Conservation (phyloP, 2,113 vertebrate genomes). For the Pterocles burchelli region DNA sequence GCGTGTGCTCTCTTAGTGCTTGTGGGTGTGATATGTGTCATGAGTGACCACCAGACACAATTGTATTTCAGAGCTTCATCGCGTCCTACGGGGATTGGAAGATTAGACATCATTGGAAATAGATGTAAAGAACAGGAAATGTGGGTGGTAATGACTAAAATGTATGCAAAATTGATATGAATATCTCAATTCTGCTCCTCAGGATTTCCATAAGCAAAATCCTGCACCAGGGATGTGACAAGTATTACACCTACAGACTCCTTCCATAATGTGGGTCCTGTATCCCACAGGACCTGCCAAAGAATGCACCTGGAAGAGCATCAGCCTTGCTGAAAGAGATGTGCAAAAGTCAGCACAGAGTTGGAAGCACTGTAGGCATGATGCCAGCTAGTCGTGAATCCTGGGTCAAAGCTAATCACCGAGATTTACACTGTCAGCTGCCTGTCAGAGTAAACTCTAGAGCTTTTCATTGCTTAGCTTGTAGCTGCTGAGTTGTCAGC, state of each 20-base stretch:
- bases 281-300: background rate
- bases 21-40: background rate
- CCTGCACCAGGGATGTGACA: background rate
- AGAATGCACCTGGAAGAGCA: background rate
- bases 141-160: background rate
- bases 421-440: background rate
- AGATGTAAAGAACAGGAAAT: background rate
- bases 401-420: background rate
- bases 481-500: background rate
- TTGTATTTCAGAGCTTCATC: background rate
- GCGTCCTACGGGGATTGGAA: background rate
- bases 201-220: background rate
- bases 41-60: background rate
- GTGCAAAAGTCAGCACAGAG: background rate
- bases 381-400: background rate
- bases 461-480: background rate
- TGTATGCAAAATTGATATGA: background rate
- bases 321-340: background rate
- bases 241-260: background rate
- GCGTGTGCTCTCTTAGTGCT: background rate
- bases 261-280: background rate
- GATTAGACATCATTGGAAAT: background rate
- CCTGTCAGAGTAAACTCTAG: background rate
- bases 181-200: background rate
- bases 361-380: background rate